Evolutionary conservation across 2,888 invertebrate genomes (phyloP), one percentile per base, ranked within the genome.

Genomic region (Oasisia sp.): DNA sequence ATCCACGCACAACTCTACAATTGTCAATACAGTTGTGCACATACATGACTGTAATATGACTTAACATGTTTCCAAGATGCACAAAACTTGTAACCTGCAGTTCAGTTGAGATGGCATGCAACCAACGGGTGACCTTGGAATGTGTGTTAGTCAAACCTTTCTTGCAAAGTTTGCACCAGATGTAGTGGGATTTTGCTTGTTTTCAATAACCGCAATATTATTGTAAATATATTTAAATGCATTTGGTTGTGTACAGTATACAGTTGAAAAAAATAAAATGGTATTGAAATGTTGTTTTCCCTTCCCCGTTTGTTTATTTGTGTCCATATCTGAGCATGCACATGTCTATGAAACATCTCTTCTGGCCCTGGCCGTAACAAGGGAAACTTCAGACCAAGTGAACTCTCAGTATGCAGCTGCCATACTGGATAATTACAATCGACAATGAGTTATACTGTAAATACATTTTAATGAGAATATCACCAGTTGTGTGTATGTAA

Each of bases 171-270:
- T 74, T 74, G 74, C n/a, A 74, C 19, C 74, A 74, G 74, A 74
- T 74, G 74, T 74, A 74, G 74, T 19, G 74, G 27, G 27, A 74
- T 74, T 74, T 74, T n/a, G 14, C 74, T 74, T 74, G 74, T 74
- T 74, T 3, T 74, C 74, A 74, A 74, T 74, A 74, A 74, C 14
- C 27, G 74, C 74, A 74, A 74, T 74, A 74, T 38, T 74, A 74
- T 74, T 74, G 74, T 74, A 74, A 74, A 7, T 74, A 74, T 74
- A 74, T 74, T 74, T 74, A 74, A 74, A 74, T 74, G 74, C 74
- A 74, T 74, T 74, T 74, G 74, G 74, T 74, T 74, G 74, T 74
- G 74, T 50, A 50, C 50, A 74, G 38, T 38, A 38, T 56, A 56
- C 56, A 74, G 74, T n/a, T 74, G 27, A 74, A 74, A 14, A 14